These are phyloP conservation scores for Lanius ludovicianus DNA, from an alignment of 2,113 vertebrate genomes.

Conservation along the genomic window DNA sequence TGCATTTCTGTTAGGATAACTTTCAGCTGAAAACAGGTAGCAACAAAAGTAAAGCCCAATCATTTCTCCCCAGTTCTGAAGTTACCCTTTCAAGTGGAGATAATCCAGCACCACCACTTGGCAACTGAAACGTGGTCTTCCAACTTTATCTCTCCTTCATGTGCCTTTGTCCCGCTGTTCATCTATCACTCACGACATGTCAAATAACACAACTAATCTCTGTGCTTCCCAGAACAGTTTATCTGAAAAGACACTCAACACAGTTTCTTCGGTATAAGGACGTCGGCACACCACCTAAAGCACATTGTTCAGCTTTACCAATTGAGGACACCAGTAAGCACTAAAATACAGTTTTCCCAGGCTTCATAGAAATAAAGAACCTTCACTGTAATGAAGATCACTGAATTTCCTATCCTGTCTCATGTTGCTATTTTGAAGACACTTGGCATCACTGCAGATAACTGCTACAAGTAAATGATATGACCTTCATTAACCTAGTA, in stretches of 20 bases:
- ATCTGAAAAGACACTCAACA: constrained; percentile 71
- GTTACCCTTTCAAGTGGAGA: constrained; percentile 49
- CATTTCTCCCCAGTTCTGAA: neutral
- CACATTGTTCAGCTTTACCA: neutral
- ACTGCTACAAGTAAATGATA: neutral
- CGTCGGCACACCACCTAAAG: constrained; percentile 8
- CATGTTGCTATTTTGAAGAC: neutral
- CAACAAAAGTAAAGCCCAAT: constrained; percentile 6
- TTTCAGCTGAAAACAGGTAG: neutral
- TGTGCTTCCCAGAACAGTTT: constrained; percentile 76
- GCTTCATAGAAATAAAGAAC: neutral
- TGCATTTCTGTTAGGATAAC: neutral
- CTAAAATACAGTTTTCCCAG: neutral
- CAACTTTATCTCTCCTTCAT: constrained; percentile 76
- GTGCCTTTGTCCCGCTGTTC: constrained; percentile 70
- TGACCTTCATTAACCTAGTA: neutral
- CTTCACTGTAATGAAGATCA: neutral
- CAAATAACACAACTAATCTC: constrained; percentile 78
- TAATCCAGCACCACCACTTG: constrained; percentile 53
- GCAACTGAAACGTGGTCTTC: constrained; percentile 38
- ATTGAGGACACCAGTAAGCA: neutral
- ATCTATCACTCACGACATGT: constrained; percentile 73
- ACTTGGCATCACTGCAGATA: neutral
- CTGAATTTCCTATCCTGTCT: neutral
- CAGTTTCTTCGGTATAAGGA: constrained; percentile 63